Base-by-base conservation (phyloP, 2,797 vertebrate species). In the Nyctalus aviator region DNA sequence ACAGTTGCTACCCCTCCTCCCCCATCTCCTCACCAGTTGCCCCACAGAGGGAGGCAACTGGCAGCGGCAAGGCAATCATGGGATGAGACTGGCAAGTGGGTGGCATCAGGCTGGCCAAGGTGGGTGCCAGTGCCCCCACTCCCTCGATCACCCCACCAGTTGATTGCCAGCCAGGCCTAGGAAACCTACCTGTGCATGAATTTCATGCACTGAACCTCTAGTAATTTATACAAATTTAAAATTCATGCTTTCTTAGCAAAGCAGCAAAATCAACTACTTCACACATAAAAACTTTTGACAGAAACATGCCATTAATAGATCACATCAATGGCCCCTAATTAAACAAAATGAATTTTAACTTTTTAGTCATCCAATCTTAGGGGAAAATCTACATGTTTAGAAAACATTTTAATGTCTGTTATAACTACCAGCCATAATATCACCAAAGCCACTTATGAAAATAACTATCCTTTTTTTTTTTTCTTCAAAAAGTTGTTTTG, bases 191-290 rank as follows among this genome's bases (percentile, higher is more conserved):
- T 6, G 11, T 59, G 57, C 12, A 30, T 27, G 5, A 59, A 59
- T 59, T 59, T 59, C 5, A 5, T 59, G 12, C 25, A 59, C 11
- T 5, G 2, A 44, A 5, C 55, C 57, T 59, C 25, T 59, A 59
- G 57, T 21, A 85, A 50, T 46, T 82, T 48, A 41, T 1, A 32
- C 23, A 94, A 57, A 84, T 77, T 71, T 86, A 91, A 95, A 90
- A 68, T 55, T 50, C 66, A 91, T 46, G 71, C 7, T 57, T 2
- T 82, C 59, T 76, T 94, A 88, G 37, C 44, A 90, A 95, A 68
- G 2, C 13, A 62, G 21, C 27, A 78, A 84, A 85, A 55, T 84
- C 62, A 2, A 20, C 12, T 62, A 72, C 15, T 86, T 72, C 69
- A 13, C 32, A 50, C 3, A 27, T 84, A 12, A 92, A 55, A 76